Evolutionary conservation across 2,113 vertebrate genomes (phyloP).

Genomic region (Tringa solitaria): DNA sequence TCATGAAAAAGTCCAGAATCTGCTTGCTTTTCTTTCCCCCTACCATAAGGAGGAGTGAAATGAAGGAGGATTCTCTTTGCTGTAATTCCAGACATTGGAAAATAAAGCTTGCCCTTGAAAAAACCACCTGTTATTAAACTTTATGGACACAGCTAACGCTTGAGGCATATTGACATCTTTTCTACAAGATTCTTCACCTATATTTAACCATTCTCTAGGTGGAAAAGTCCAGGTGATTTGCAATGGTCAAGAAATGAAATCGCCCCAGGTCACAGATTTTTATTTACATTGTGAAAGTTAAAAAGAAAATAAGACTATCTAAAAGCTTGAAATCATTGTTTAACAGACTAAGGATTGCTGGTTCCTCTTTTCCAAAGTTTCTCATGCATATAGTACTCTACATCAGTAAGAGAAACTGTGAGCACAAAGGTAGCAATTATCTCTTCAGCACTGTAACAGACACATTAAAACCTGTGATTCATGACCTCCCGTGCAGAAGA

Average conservation of each 20-base stretch:
- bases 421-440: background rate
- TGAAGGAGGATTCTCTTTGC: background rate
- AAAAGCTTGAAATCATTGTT: background rate
- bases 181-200: background rate
- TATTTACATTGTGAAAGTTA: background rate
- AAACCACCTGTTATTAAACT: background rate
- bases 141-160: background rate
- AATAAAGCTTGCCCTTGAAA: background rate
- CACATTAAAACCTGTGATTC: background rate
- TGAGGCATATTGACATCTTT: background rate
- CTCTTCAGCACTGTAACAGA: background rate
- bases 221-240: background rate
- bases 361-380: background rate
- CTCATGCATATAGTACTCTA: background rate
- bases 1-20: background rate
- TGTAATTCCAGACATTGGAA: background rate
- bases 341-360: background rate
- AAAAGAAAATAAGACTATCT: background rate
- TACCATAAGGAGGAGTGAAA: background rate
- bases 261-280: background rate
- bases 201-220: background rate
- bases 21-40: background rate
- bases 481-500: background rate
- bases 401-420: background rate
- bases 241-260: background rate